Evolutionary conservation across 1,140 invertebrate species (phyloP).

Genomic region (Thaumatotibia leucotreta): DNA sequence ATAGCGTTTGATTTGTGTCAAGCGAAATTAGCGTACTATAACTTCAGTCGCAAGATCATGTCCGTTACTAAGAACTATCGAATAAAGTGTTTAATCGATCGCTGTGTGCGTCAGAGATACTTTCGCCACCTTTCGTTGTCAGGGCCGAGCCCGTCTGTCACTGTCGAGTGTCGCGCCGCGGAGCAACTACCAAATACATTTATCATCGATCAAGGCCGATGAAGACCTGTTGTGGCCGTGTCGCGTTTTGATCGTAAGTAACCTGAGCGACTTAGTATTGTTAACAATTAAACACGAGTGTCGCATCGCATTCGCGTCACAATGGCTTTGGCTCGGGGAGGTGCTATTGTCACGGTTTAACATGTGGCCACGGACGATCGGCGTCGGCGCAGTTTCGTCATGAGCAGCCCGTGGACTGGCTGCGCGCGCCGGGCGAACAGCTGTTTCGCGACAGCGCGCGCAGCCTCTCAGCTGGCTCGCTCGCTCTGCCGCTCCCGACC

Average conservation of each 20-base stretch:
- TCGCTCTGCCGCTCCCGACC: slow-evolving; percentile 14
- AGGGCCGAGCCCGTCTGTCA: slow-evolving; percentile 36
- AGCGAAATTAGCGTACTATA: not conserved
- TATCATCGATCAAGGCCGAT: not conserved
- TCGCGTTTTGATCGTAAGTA: slow-evolving; percentile 30
- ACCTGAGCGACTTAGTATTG: slow-evolving; percentile 17
- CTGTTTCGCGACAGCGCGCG: slow-evolving; percentile 37
- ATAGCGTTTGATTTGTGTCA: not conserved
- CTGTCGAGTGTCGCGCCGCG: not conserved
- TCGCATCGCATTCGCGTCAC: slow-evolving; percentile 22
- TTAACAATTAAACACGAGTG: slow-evolving; percentile 34
- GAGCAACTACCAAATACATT: not conserved
- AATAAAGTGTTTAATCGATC: slow-evolving; percentile 33
- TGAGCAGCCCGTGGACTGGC: slow-evolving; percentile 17
- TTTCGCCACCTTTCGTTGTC: slow-evolving; percentile 69
- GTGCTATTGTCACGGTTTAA: slow-evolving; percentile 34
- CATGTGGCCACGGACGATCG: slow-evolving; percentile 29
- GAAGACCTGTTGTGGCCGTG: not conserved
- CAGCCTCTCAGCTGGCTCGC: slow-evolving; percentile 25
- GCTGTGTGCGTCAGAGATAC: slow-evolving; percentile 48
- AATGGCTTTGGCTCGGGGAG: slow-evolving; percentile 29
- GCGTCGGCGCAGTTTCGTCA: slow-evolving; percentile 38
- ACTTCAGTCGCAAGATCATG: not conserved
- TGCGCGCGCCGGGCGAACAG: slow-evolving; percentile 31
- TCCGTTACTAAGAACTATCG: slow-evolving; percentile 14